Evolutionary conservation across 2,113 vertebrate genomes (phyloP).

Genomic region (Fukomys damarensis): DNA sequence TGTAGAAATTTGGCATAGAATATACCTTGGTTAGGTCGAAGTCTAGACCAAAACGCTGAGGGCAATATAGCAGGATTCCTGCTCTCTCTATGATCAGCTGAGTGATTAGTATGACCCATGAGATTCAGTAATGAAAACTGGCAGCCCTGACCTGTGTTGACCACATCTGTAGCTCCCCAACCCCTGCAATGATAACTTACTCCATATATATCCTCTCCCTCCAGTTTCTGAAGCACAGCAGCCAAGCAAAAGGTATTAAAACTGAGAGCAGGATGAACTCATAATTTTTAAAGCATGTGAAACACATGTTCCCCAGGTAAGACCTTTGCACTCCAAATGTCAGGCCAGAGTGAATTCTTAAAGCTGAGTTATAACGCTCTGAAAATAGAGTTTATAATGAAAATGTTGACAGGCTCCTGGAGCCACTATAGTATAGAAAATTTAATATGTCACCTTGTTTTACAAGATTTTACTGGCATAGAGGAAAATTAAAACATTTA

Average conservation of each 20-base stretch:
- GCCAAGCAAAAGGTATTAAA: constrained; percentile 1
- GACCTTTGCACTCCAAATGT: constrained; percentile 56
- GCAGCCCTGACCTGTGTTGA: not conserved
- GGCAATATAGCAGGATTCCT: not conserved
- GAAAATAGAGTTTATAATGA: constrained; percentile 73
- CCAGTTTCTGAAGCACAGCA: constrained; percentile 33
- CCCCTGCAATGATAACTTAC: not conserved
- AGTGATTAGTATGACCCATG: not conserved
- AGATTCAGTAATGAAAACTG: not conserved
- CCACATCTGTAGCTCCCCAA: not conserved
- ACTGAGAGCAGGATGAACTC: constrained; percentile 13
- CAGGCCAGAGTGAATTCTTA: constrained; percentile 77
- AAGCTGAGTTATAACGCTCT: constrained; percentile 57
- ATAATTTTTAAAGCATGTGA: constrained; percentile 63
- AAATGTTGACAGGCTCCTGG: constrained; percentile 74
- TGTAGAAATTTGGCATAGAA: not conserved
- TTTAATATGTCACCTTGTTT: constrained; percentile 80
- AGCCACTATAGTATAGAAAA: constrained; percentile 62
- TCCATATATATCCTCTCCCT: not conserved
- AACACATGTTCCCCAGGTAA: constrained; percentile 72
- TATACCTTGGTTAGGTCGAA: not conserved
- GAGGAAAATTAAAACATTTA: constrained; percentile 85
- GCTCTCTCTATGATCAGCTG: not conserved
- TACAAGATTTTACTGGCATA: constrained; percentile 76
- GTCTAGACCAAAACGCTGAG: not conserved